Evolutionary conservation across 2,113 vertebrate genomes (phyloP), one percentile per base, ranked within the genome.

Genomic region (Stercorarius parasiticus): DNA sequence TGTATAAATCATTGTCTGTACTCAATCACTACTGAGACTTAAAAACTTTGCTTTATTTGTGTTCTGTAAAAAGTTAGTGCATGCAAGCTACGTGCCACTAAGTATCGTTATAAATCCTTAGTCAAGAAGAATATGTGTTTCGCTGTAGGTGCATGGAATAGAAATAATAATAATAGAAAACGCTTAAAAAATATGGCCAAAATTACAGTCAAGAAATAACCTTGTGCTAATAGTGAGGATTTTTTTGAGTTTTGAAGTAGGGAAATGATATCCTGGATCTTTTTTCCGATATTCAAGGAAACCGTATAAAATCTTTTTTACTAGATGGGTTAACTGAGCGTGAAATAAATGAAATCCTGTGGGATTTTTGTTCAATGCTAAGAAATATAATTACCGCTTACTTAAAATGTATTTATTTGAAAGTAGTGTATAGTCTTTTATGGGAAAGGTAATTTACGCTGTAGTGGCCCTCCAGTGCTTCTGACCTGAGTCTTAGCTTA

Each of bases 81-180:
- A 11, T 88, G 13, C 19, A 43, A 64, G 15, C 47, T 49, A 4
- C 0, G 0, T 74, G 49, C 21, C 25, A 13, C 15, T 27, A 29
- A 49, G 12, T 38, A 20, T 50, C 4, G 15, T 38, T 0, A 0
- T 73, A 82, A 87, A 32, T 73, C 30, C 19, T 64, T 34, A 45
- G 34, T 79, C 47, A 71, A 40, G 62, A 65, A 49, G 55, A 73
- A 2, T 27, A 10, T 40, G 32, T 84, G 11, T 78, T 93, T 90
- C 29, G 29, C 23, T 84, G 43, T 64, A 64, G 25, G 6, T 82
- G 26, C 10, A 4, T 26, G 15, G 22, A 70, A 32, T 30, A 69
- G 56, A n/a, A 77, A 17, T 30, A 90, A 66, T 30, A 45, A 30
- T 22, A 49, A 53, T 20, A 36, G 5, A 14, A 85, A 50, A 84